Evolutionary conservation across 2,797 vertebrate genomes (phyloP).

Genomic region (Thamnophis elegans): DNA sequence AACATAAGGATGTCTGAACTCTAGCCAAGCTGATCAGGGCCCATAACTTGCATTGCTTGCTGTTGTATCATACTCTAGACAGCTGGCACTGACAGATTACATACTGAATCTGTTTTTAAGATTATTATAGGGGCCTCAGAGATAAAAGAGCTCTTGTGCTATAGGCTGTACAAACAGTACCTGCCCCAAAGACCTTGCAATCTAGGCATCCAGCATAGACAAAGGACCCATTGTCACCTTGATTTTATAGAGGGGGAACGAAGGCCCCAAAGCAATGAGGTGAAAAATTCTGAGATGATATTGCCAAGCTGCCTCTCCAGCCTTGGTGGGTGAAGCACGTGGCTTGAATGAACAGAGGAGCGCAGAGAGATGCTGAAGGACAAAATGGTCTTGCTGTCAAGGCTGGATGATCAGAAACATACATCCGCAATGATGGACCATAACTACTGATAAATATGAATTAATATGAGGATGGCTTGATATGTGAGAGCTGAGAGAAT

Average conservation of each 20-base stretch:
- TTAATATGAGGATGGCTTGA: not conserved
- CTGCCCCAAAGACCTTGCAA: conserved; percentile 21
- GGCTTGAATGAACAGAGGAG: conserved; percentile 28
- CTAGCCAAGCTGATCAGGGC: conserved; percentile 40
- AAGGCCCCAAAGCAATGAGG: conserved; percentile 31
- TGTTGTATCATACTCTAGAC: conserved; percentile 22
- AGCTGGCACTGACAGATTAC: conserved; percentile 28
- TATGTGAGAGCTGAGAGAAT: not conserved
- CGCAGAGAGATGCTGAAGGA: conserved; percentile 10
- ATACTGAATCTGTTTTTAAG: conserved; percentile 22
- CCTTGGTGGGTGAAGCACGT: not conserved
- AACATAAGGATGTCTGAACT: conserved; percentile 40
- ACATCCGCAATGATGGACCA: not conserved
- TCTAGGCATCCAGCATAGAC: not conserved
- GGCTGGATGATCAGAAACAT: conserved; percentile 21
- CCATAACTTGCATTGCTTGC: conserved; percentile 39
- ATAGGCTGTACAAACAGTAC: not conserved
- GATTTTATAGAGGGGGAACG: conserved; percentile 16
- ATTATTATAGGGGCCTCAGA: conserved; percentile 19
- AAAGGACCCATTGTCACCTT: conserved; percentile 24
- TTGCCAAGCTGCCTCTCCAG: not conserved
- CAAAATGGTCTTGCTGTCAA: not conserved
- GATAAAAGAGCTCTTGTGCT: conserved; percentile 30
- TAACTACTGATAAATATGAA: not conserved
- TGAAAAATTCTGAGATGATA: conserved; percentile 34